A percentile compares a stretch with the other conserved stretches of the same genome.
Conservation (phyloP, 2,113 vertebrate species). For the Myanophis thanlyinensis region DNA sequence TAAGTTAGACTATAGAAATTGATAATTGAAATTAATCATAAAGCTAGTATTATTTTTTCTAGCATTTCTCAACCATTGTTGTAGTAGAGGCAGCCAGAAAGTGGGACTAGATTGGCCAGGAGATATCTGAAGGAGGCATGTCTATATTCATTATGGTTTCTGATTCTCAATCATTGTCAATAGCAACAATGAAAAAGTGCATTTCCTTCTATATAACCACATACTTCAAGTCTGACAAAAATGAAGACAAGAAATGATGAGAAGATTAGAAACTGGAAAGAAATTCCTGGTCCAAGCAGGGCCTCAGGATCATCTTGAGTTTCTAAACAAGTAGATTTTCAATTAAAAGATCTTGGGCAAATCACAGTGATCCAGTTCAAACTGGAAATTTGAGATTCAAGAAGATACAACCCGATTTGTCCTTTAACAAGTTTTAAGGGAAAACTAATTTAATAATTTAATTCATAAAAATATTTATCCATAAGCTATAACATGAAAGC, state of each 20-base stretch:
- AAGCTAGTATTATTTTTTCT: neutral
- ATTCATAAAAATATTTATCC: neutral
- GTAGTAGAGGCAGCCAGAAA: neutral
- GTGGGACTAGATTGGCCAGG: neutral
- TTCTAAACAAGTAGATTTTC: neutral
- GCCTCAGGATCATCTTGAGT: neutral
- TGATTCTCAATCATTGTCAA: neutral
- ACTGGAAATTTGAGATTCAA: neutral
- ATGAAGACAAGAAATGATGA: neutral
- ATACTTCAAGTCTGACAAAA: neutral
- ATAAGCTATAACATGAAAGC: neutral
- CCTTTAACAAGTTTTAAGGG: neutral
- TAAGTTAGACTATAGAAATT: neutral
- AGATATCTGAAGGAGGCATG: neutral
- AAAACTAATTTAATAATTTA: neutral
- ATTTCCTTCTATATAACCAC: too few relatives aligned
- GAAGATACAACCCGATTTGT: neutral
- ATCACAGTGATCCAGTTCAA: neutral
- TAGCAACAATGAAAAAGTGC: neutral
- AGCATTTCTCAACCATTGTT: neutral
- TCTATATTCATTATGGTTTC: neutral
- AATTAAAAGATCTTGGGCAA: neutral
- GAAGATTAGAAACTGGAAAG: neutral
- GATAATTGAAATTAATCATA: conserved; percentile 9
- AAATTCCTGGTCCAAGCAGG: neutral